A percentile compares a stretch with the other conserved stretches of the same genome.
These are phyloP conservation scores for Neuroterus valhalla DNA, from an alignment of 1,140 invertebrate species.

Conservation along the genomic window DNA sequence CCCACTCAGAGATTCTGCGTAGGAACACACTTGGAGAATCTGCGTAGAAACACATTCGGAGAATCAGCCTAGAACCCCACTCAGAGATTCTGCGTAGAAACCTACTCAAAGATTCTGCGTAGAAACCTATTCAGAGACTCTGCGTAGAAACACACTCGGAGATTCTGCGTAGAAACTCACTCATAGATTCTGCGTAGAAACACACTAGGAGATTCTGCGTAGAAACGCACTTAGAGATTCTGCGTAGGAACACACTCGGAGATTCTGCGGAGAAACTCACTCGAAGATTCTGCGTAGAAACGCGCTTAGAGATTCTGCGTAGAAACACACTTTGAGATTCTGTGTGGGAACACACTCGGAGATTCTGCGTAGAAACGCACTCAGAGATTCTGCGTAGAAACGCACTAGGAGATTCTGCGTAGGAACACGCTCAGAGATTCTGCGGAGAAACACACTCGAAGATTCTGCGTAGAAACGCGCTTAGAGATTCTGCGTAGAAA, in stretches of 20 bases:
- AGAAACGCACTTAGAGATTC: not conserved
- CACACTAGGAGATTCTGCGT: not conserved
- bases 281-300: too few species aligned
- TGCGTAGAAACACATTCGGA: not conserved
- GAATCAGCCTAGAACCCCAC: not conserved
- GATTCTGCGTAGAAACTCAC: not conserved
- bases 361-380: too few species aligned
- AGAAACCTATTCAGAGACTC: not conserved
- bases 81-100: not conserved
- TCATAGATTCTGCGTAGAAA: not conserved
- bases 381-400: too few species aligned
- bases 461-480: too few species aligned
- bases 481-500: too few species aligned
- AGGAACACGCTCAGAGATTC: too few species aligned
- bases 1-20: not conserved
- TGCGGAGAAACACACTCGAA: too few species aligned
- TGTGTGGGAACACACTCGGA: too few species aligned
- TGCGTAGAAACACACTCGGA: not conserved
- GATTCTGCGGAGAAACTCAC: too few species aligned
- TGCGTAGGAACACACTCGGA: not conserved
- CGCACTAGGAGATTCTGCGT: too few species aligned
- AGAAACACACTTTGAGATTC: too few species aligned
- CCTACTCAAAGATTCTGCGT: not conserved
- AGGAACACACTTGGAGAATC: not conserved
- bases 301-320: too few species aligned